Evolutionary conservation across 2,797 vertebrate genomes (phyloP).

Genomic region (Cuniculus paca): DNA sequence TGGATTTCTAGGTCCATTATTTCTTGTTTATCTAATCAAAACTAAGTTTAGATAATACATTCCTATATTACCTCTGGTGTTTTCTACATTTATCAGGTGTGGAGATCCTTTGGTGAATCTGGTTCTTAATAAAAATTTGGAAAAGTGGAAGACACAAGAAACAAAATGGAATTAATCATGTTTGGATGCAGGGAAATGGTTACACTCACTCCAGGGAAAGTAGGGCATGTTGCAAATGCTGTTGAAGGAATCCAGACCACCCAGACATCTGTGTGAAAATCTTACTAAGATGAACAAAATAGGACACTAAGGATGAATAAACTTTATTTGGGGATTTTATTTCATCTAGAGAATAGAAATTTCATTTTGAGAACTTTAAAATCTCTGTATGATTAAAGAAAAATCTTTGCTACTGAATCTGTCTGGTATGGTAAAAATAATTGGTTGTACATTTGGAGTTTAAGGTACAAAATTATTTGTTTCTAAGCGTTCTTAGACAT

Average conservation of each 20-base stretch:
- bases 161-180: not conserved
- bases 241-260: conserved; percentile 32
- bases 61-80: not conserved
- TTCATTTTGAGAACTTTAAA: conserved; percentile 31
- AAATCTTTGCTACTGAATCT: not conserved
- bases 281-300: not conserved
- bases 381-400: not conserved
- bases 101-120: not conserved
- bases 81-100: not conserved
- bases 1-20: not conserved
- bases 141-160: not conserved
- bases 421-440: not conserved
- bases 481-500: not conserved
- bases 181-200: not conserved
- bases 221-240: not conserved
- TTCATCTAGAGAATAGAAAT: not conserved
- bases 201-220: not conserved
- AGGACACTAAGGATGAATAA: not conserved
- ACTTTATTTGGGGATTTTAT: not conserved
- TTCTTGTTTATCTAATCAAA: not conserved
- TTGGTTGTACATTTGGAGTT: not conserved
- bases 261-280: not conserved
- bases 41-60: not conserved
- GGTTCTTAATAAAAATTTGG: conserved; percentile 14
- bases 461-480: not conserved